Percentiles rank a stretch among this genome's conserved stretches.
Conservation (phyloP, 2,888 invertebrate genomes). For the Adineta ricciae region DNA sequence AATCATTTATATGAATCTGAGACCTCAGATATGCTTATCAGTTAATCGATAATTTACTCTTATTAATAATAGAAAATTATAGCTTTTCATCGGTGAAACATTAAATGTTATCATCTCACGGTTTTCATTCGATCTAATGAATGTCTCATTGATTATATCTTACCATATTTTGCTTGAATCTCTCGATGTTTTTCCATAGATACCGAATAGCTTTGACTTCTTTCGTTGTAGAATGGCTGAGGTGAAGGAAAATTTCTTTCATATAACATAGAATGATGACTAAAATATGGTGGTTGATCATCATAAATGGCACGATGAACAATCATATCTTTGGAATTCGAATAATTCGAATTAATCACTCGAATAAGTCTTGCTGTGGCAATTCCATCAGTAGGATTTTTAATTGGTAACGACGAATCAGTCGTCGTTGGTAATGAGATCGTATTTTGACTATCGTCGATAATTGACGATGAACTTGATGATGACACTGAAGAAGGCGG, state of each 20-base stretch:
- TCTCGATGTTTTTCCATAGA: background rate
- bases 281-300: background rate
- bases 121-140: background rate
- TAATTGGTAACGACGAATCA: background rate
- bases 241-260: background rate
- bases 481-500: background rate
- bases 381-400: background rate
- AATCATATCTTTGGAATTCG: background rate
- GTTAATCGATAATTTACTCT: background rate
- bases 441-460: background rate
- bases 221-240: background rate
- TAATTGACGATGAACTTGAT: slow-evolving; percentile 9
- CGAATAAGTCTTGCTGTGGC: background rate
- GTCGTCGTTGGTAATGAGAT: background rate
- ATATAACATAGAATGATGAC: background rate
- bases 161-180: background rate
- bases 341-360: background rate
- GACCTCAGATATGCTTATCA: background rate
- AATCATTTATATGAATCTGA: background rate
- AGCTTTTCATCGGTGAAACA: background rate
- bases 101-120: background rate
- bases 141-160: background rate
- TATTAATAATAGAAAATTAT: background rate
- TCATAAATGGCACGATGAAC: background rate
- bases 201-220: background rate